phyloP scores from a whole-genome alignment of 2,113 vertebrate species.

The Crotalus tigris region DNA sequence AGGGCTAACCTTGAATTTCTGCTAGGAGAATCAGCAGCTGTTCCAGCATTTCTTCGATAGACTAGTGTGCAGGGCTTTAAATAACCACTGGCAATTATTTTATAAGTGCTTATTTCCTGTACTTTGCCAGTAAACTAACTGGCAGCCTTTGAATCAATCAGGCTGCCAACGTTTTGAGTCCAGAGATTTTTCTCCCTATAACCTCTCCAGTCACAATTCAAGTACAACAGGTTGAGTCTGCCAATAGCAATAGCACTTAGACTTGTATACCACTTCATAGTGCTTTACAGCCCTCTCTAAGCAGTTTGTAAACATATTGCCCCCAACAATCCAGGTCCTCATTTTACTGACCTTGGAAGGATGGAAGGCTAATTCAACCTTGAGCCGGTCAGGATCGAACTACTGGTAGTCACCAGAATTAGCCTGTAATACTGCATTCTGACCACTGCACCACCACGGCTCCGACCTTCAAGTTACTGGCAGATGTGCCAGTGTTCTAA shows the following conservation, averaged over 20 bases:
- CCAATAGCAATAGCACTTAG: background rate
- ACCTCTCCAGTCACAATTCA: background rate
- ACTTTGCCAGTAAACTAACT: background rate
- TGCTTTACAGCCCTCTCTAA: background rate
- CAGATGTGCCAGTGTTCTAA: background rate
- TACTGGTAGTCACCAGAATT: background rate
- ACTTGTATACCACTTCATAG: background rate
- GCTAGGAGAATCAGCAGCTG: background rate
- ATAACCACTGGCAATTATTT: background rate
- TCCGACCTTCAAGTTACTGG: background rate
- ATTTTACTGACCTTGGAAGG: background rate
- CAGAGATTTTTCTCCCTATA: background rate
- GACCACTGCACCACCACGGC: background rate
- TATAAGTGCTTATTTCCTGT: background rate
- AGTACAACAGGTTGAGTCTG: background rate
- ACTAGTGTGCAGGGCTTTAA: background rate
- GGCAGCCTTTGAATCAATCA: background rate
- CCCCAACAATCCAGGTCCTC: background rate
- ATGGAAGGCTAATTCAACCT: background rate
- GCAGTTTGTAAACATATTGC: background rate
- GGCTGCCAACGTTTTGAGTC: background rate
- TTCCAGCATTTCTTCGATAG: background rate
- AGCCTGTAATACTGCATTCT: background rate
- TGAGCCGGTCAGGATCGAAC: background rate
- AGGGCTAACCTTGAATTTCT: background rate